Evolutionary conservation across 2,797 vertebrate species (phyloP).

Genomic region (Enteromius fasciolatus): DNA sequence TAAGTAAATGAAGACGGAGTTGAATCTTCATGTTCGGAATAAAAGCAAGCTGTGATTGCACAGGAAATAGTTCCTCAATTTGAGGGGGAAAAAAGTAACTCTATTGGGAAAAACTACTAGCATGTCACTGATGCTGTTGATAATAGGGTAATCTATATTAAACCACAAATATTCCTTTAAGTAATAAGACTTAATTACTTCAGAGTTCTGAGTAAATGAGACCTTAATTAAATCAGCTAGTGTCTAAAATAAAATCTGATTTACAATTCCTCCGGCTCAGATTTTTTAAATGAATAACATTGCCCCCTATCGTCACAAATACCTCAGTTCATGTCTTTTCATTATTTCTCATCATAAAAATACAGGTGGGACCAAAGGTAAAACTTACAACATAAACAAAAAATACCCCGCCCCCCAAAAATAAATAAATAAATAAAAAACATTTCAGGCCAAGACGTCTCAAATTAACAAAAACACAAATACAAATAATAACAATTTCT

Average conservation of each 20-base stretch:
- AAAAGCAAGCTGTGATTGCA: not conserved
- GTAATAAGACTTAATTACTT: not conserved
- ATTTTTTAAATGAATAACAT: conserved; percentile 49
- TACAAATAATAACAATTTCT: not conserved
- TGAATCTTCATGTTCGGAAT: not conserved
- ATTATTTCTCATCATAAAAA: not conserved
- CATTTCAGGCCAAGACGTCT: not conserved
- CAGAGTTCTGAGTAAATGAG: not conserved
- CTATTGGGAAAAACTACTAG: not conserved
- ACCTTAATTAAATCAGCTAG: not conserved
- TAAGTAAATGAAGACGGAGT: not conserved
- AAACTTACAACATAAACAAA: not conserved
- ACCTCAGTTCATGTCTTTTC: not conserved
- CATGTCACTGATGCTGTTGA: not conserved
- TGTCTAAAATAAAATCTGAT: not conserved
- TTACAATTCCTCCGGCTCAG: not conserved
- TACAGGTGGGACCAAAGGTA: not conserved
- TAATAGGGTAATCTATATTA: not conserved
- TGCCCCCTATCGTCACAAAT: conserved; percentile 62
- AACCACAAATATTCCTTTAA: conserved; percentile 12
- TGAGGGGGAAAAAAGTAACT: not conserved
- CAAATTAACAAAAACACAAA: conserved; percentile 8
- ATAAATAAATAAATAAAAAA: not conserved
- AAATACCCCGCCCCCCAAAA: not conserved
- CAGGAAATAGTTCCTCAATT: not conserved